A percentile compares a stretch with the other conserved stretches of the same genome.
phyloP scores from a whole-genome alignment of 2,888 invertebrate species.

The Sinelater perroti region DNA sequence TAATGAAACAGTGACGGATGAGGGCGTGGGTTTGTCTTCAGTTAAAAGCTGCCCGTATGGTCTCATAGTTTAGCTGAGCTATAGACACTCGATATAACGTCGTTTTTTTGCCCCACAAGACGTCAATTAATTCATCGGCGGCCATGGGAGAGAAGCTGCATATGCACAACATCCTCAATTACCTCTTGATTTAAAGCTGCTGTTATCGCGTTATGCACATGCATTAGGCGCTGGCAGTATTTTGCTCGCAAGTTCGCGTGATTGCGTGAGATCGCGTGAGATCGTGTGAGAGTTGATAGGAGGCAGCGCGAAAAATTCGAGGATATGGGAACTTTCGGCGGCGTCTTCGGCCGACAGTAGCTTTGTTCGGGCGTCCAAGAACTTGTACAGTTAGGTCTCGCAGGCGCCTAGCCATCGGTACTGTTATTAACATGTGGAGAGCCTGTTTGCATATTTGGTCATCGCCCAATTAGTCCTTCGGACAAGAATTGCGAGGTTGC shows the following conservation, averaged over 20 bases:
- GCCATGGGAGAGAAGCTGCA: neutral
- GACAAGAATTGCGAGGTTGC: neutral
- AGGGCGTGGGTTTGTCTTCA: too few species aligned
- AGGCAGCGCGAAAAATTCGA: neutral
- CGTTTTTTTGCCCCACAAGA: neutral
- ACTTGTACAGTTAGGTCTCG: slow-evolving; percentile 11
- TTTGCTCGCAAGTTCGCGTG: slow-evolving; percentile 1
- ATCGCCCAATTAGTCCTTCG: slow-evolving; percentile 5
- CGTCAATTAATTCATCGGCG: neutral
- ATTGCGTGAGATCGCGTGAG: slow-evolving; percentile 7
- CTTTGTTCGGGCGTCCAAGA: neutral
- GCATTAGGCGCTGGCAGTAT: neutral
- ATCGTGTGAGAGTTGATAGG: too few species aligned
- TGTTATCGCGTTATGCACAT: slow-evolving; percentile 7
- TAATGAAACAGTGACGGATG: too few species aligned
- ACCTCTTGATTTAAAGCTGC: neutral
- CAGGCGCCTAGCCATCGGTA: neutral
- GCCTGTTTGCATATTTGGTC: slow-evolving; percentile 14
- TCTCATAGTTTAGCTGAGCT: too few species aligned
- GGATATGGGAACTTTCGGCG: neutral
- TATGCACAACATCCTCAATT: slow-evolving; percentile 3
- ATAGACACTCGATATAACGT: too few species aligned
- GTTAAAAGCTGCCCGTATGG: too few species aligned
- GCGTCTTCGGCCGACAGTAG: too few species aligned
- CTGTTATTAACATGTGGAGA: slow-evolving; percentile 3